Evolutionary conservation across 2,113 vertebrate genomes (phyloP), one percentile per base, ranked within the genome.

Genomic region (Bufo bufo): DNA sequence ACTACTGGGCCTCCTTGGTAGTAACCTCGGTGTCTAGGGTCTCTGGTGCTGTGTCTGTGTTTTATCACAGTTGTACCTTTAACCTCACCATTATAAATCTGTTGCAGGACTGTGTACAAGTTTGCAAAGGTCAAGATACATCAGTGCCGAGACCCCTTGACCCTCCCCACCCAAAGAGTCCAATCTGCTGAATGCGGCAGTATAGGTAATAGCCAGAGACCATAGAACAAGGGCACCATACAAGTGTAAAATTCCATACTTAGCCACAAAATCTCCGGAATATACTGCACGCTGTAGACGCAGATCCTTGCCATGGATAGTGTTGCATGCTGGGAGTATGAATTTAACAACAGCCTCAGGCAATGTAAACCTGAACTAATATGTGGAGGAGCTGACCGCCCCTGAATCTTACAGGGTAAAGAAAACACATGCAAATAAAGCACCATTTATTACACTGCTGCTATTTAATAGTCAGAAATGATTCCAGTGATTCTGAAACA

Each of bases 261-360:
- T 45, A 72, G 71, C 43, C 71, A 74, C 71, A 17, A 17, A 74
- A n/a, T n/a, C 50, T 56, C n/a, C 19, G 23, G 20, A 13, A 33
- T 33, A 79, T 56, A 14, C 33, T 33, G 33, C 33, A 33, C 33
- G 58, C 58, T 33, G 11, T 59, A 33, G 54, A 80, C 6, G 19
- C 2, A 80, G 14, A 80, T 75, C 23, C n/a, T 69, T 82, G 59
- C 59, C 47, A 7, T 66, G 59, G 0, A 47, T 65, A 23, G 45
- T n/a, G 16, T 13, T 82, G 17, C 81, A 50, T 49, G 14, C 33
- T 81, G 58, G 59, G 59, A 66, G 9, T 69, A 20, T 14, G 19
- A 66, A 61, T 61, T 45, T 81, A 81, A 23, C 17, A 61, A 66
- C 45, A 45, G 81, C 81, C 61, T 69, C 20, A n/a, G 81, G 81